These are phyloP conservation scores for Hydrotaea cyrtoneurina DNA, from an alignment of 2,888 invertebrate species.

Conservation along the genomic window DNA sequence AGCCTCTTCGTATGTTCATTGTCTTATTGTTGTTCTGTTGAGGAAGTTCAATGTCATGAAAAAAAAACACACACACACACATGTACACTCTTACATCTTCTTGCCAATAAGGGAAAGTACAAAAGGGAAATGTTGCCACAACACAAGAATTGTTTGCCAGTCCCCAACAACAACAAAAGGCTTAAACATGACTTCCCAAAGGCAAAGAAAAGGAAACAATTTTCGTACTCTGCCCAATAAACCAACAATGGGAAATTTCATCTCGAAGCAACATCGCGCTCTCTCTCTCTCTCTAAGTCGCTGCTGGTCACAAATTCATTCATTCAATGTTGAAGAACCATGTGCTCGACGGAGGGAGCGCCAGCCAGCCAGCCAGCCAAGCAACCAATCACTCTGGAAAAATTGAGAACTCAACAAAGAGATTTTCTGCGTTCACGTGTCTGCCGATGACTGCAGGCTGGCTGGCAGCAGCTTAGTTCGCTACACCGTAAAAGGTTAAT, in stretches of 20 bases:
- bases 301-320: neutral
- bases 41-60: constrained; percentile 62
- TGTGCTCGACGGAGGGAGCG: neutral
- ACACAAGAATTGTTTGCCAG: neutral
- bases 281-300: neutral
- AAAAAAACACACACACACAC: constrained; percentile 21
- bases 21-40: constrained; percentile 33
- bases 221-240: constrained; percentile 2
- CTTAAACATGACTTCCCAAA: constrained; percentile 17
- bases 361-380: neutral
- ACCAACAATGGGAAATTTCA: constrained; percentile 14
- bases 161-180: neutral
- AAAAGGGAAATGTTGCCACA: constrained; percentile 22
- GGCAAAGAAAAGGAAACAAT: neutral
- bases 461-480: constrained; percentile 29
- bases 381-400: no score
- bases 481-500: constrained; percentile 62
- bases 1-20: constrained; percentile 19
- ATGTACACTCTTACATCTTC: no score
- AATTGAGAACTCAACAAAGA: neutral
- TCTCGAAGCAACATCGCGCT: constrained; percentile 1
- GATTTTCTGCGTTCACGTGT: constrained; percentile 61
- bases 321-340: neutral
- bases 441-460: neutral
- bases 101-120: constrained; percentile 23